phyloP scores from a whole-genome alignment of 1,140 invertebrate genomes.

The Trichogramma pretiosum region DNA sequence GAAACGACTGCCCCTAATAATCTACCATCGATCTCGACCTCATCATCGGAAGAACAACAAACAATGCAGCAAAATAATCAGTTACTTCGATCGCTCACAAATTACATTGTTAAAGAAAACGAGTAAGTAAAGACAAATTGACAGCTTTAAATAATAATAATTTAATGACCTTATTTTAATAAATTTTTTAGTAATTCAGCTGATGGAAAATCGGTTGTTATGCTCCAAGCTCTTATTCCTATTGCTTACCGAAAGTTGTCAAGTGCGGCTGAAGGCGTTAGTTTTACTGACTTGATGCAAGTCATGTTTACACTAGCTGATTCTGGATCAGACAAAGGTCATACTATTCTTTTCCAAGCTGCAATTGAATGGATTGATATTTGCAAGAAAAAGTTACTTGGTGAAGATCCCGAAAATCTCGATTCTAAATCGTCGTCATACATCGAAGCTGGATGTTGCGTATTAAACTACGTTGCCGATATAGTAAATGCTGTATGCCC shows the following conservation, averaged over 20 bases:
- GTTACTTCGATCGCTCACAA: conserved; percentile 62
- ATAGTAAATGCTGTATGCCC: conserved; percentile 55
- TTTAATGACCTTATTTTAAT: conserved; percentile 3
- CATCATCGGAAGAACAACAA: conserved; percentile 41
- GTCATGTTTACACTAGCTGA: conserved; percentile 74
- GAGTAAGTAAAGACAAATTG: conserved; percentile 34
- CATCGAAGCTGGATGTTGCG: conserved; percentile 68
- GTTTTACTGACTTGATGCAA: conserved; percentile 74
- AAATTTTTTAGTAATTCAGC: conserved; percentile 49
- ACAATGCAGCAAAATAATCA: conserved; percentile 60
- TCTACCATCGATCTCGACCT: too few relatives aligned
- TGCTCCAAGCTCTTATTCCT: conserved; percentile 68
- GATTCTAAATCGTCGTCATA: conserved; percentile 44
- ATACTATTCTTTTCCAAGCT: conserved; percentile 70
- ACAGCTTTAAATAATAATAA: background rate
- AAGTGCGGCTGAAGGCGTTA: conserved; percentile 53
- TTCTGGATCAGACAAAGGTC: conserved; percentile 66
- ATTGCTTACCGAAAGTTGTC: conserved; percentile 62
- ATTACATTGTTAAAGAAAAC: conserved; percentile 67
- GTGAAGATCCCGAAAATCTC: conserved; percentile 32
- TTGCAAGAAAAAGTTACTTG: conserved; percentile 37
- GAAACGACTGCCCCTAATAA: conserved; percentile 20
- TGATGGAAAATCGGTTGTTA: conserved; percentile 61
- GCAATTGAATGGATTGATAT: conserved; percentile 67
- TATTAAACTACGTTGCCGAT: conserved; percentile 67